A percentile compares a stretch with the other conserved stretches of the same genome.
phyloP scores from a whole-genome alignment of 2,888 invertebrate species.

The Sphaerophoria taeniata region DNA sequence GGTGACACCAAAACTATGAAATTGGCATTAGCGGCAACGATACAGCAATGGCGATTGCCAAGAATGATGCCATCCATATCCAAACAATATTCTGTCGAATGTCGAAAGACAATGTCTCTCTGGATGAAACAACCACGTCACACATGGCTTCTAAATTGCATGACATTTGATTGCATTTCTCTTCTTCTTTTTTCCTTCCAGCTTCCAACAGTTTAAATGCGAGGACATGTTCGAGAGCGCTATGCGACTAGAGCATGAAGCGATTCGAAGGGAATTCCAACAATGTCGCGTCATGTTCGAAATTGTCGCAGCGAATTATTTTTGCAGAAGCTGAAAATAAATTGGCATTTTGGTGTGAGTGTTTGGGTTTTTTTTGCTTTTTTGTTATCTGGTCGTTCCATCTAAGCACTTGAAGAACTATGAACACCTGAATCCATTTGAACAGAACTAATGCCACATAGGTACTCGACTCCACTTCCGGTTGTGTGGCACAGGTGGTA shows the following conservation, averaged over 20 bases:
- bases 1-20: too few relatives aligned
- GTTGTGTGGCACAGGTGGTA: slow-evolving; percentile 36
- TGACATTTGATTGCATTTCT: slow-evolving; percentile 37
- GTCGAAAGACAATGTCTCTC: slow-evolving; percentile 26
- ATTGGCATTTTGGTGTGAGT: slow-evolving; percentile 44
- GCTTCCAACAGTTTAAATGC: neutral
- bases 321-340: slow-evolving; percentile 51
- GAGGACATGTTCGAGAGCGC: neutral
- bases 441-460: slow-evolving; percentile 37
- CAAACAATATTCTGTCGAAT: slow-evolving; percentile 31
- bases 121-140: slow-evolving; percentile 40
- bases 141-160: slow-evolving; percentile 15
- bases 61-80: slow-evolving; percentile 26
- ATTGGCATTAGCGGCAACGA: neutral
- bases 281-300: neutral
- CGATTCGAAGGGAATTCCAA: neutral
- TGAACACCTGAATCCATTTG: slow-evolving; percentile 6
- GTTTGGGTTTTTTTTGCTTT: too few relatives aligned
- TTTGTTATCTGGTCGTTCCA: slow-evolving; percentile 13
- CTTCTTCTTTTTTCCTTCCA: neutral
- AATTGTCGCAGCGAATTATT: slow-evolving; percentile 49
- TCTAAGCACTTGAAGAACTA: slow-evolving; percentile 47
- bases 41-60: neutral
- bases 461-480: slow-evolving; percentile 37
- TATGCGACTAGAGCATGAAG: too few relatives aligned